These are phyloP conservation scores for Acridotheres tristis DNA, from an alignment of 2,797 vertebrate genomes.

Conservation along the genomic window DNA sequence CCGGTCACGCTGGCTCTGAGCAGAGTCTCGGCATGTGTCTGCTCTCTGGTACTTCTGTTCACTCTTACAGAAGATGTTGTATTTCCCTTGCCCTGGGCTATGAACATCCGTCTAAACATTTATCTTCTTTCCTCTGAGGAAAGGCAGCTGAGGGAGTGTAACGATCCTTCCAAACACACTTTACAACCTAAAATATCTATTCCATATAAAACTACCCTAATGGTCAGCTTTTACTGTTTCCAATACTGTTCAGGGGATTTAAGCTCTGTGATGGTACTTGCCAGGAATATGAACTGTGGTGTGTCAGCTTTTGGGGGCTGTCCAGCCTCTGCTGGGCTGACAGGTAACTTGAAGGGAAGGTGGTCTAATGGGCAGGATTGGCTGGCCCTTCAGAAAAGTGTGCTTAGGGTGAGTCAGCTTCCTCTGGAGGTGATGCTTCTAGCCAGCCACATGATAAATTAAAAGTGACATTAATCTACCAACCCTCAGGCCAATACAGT, in stretches of 20 bases:
- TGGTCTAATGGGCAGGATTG: not conserved
- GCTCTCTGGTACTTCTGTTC: not conserved
- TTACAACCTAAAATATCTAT: not conserved
- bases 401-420: conserved; percentile 8
- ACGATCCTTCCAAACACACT: not conserved
- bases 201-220: not conserved
- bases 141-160: not conserved
- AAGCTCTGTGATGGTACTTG: not conserved
- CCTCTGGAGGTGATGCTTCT: not conserved
- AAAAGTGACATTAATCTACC: not conserved
- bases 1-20: fast-evolving
- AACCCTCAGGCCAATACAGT: not conserved
- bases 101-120: not conserved
- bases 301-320: not conserved
- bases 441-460: not conserved
- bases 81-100: conserved; percentile 19
- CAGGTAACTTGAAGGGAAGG: conserved; percentile 8
- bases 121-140: not conserved
- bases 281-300: not conserved
- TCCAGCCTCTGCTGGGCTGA: not conserved
- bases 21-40: fast-evolving
- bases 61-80: not conserved
- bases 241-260: not conserved
- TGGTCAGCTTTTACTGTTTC: not conserved
- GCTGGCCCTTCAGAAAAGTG: not conserved